Evolutionary conservation across 2,888 invertebrate genomes (phyloP), one percentile per base, ranked within the genome.

Genomic region (Drosophila diplacantha): DNA sequence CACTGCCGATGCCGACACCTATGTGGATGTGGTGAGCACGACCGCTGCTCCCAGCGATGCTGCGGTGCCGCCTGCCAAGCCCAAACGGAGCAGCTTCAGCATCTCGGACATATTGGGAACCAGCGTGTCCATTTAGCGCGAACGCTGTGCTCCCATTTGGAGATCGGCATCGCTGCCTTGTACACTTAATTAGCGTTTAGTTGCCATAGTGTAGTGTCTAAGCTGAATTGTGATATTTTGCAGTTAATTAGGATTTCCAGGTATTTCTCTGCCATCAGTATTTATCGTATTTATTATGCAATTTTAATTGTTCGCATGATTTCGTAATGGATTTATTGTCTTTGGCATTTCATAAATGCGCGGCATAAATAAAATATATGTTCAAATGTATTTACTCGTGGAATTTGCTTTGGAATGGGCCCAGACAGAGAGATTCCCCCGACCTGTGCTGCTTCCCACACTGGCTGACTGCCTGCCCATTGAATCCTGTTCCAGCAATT

Each of bases 81-180:
- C 78, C 26, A 86, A 83, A 73, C 85, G 83, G 56, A 86, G 81
- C 70, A 85, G 83, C 68, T 87, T 87, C 68, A 85, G 87, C 52
- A 87, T 87, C 70, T 86, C 85, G 43, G 86, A 87, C 65, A 87
- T 87, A 79, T 81, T 87, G 69, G 87, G 87, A 32, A 57, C 56
- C 37, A 71, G 54, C 49, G 72, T 72, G 65, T 72, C 81, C 44
- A 65, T 62, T 63, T 79, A 74, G 68, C 39, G 39, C 39, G 8
- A 39, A 5, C 39, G 22, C 22, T 56, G 41, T 50, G 72, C 73
- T 73, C 75, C 79, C 79, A 75, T 79, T 77, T 75, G 51, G 62
- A 20, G 44, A 31, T 20, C 41, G 24, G 41, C 41, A 26, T 5
- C 41, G 65, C 76, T 74, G 78, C 78, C 74, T 76, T 76, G 70